A percentile compares a stretch with the other conserved stretches of the same genome.
These are phyloP conservation scores for Cyanoliseus patagonus DNA, from an alignment of 2,113 vertebrate genomes.

Conservation along the genomic window DNA sequence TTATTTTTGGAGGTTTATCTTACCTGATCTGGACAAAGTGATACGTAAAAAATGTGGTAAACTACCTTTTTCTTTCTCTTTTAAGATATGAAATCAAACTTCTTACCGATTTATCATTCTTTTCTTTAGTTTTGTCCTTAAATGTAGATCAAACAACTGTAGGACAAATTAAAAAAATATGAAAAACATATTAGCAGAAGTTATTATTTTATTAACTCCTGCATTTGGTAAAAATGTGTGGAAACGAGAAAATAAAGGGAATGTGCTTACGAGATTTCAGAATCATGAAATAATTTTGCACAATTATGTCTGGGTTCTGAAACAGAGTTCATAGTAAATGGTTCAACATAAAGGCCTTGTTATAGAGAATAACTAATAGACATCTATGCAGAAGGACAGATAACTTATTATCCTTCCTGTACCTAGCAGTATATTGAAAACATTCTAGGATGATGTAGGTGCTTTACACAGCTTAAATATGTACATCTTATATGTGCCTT, in stretches of 20 bases:
- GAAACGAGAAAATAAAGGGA: not conserved
- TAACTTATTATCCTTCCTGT: not conserved
- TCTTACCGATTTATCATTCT: not conserved
- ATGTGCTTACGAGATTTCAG: not conserved
- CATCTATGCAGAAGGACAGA: not conserved
- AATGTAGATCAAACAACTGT: not conserved
- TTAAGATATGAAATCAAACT: not conserved
- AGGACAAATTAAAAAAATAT: not conserved
- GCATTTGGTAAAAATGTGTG: not conserved
- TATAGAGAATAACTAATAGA: not conserved
- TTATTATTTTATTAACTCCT: not conserved
- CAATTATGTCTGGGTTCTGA: not conserved
- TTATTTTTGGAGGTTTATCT: not conserved
- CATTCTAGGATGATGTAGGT: not conserved
- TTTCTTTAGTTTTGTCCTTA: not conserved
- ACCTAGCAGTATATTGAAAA: not conserved
- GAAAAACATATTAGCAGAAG: not conserved
- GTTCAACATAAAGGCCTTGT: not conserved
- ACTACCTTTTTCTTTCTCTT: not conserved
- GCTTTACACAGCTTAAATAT: not conserved
- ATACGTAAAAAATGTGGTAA: not conserved
- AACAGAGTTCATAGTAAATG: not conserved
- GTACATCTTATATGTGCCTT: not conserved
- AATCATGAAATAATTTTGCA: not conserved
- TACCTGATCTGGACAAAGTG: not conserved